Percentiles rank a stretch among this genome's conserved stretches.
Conservation (phyloP, 1,140 invertebrate genomes). For the Augochlora pura region DNA sequence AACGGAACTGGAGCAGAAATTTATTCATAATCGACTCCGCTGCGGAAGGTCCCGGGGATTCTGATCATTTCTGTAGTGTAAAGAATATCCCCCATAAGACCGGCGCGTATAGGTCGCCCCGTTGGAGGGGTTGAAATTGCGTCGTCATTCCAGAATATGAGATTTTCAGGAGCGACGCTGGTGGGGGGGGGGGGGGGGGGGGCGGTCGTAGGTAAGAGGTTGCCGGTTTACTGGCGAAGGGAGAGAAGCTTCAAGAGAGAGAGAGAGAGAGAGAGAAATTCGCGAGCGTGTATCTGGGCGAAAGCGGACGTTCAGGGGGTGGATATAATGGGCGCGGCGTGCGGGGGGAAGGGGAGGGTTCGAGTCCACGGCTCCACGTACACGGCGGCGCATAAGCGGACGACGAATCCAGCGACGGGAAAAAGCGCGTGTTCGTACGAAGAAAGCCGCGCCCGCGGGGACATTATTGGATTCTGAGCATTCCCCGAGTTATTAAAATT, state of each 20-base stretch:
- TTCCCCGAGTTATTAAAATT: constrained; percentile 80
- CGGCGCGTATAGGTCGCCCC: neutral
- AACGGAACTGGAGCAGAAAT: constrained; percentile 22
- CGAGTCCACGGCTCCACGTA: too few species aligned
- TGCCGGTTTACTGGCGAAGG: neutral
- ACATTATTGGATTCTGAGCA: constrained; percentile 80
- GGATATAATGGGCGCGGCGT: constrained; percentile 47
- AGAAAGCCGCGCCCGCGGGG: constrained; percentile 51
- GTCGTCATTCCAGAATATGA: constrained; percentile 77
- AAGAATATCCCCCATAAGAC: constrained; percentile 57
- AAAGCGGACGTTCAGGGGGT: constrained; percentile 61
- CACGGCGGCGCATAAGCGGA: constrained; percentile 34
- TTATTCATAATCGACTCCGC: constrained; percentile 58
- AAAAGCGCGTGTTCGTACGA: constrained; percentile 12
- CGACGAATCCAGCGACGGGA: constrained; percentile 32
- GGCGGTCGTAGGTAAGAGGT: neutral
- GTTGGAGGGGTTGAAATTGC: constrained; percentile 71
- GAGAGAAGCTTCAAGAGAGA: constrained; percentile 20
- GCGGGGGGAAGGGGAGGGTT: too few species aligned
- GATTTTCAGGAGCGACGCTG: constrained; percentile 66
- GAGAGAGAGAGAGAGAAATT: constrained; percentile 17
- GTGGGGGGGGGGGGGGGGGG: too few species aligned
- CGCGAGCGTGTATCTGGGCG: constrained; percentile 57
- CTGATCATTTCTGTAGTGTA: constrained; percentile 41
- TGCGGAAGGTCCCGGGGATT: constrained; percentile 5